Evolutionary conservation across 2,797 vertebrate species (phyloP).

Genomic region (Helostoma temminkii): DNA sequence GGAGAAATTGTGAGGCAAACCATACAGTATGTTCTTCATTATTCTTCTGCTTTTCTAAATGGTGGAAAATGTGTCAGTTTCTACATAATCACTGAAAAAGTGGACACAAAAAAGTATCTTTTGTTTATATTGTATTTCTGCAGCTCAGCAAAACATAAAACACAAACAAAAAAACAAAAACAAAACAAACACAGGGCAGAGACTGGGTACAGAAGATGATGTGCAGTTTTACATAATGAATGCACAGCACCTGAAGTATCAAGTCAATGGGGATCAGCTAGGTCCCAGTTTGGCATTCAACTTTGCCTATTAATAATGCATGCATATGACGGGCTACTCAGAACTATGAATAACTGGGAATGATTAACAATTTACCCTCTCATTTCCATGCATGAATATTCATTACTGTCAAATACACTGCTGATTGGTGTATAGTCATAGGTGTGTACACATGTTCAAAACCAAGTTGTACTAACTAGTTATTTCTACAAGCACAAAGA

Average conservation of each 20-base stretch:
- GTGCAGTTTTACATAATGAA: slow-evolving; percentile 53
- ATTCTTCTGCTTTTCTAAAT: neutral
- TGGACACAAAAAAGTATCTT: neutral
- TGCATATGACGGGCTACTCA: slow-evolving; percentile 57
- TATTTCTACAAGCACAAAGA: neutral
- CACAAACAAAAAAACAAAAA: too few relatives aligned
- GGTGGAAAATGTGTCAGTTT: neutral
- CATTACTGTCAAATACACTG: slow-evolving; percentile 22
- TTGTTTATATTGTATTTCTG: neutral
- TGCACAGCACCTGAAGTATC: slow-evolving; percentile 52
- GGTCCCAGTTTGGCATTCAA: slow-evolving; percentile 69
- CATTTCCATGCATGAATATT: slow-evolving; percentile 78
- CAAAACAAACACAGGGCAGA: neutral
- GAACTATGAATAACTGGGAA: slow-evolving; percentile 62
- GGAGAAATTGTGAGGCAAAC: neutral
- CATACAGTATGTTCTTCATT: neutral
- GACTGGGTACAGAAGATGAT: slow-evolving; percentile 41
- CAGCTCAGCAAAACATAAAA: neutral
- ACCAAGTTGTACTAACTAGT: neutral
- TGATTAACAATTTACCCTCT: slow-evolving; percentile 57
- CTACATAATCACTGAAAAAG: neutral
- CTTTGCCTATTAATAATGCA: slow-evolving; percentile 60
- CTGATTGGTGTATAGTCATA: slow-evolving; percentile 9
- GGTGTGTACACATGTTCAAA: neutral
- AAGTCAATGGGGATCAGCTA: slow-evolving; percentile 63